A percentile compares a stretch with the other conserved stretches of the same genome.
phyloP scores from a whole-genome alignment of 2,888 invertebrate species.

The Cheilosia variabilis region DNA sequence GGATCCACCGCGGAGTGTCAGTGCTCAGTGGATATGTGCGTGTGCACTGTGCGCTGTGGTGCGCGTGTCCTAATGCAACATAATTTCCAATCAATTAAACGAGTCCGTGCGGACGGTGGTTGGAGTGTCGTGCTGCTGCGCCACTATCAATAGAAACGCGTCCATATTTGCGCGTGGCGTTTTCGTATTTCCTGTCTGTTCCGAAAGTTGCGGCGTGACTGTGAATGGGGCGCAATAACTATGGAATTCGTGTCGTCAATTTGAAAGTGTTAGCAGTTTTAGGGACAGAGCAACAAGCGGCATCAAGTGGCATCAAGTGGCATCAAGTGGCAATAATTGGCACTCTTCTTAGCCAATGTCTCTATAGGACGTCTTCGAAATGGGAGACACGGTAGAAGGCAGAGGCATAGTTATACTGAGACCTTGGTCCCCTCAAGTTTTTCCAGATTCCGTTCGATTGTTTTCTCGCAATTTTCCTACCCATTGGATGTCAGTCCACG shows the following conservation, averaged over 20 bases:
- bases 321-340: no score
- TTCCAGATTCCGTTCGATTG: no score
- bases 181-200: constrained; percentile 26
- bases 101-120: constrained; percentile 11
- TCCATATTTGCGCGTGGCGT: constrained; percentile 17
- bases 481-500: no score
- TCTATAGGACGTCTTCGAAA: no score
- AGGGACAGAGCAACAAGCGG: no score
- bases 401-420: no score
- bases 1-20: constrained; percentile 1
- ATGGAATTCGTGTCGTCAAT: constrained; percentile 44
- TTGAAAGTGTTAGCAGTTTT: not conserved
- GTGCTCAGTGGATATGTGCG: constrained; percentile 17
- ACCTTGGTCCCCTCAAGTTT: no score
- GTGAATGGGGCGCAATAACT: constrained; percentile 38
- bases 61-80: constrained; percentile 69
- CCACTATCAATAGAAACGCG: not conserved
- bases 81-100: constrained; percentile 69
- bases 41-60: constrained; percentile 22
- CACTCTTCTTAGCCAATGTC: no score
- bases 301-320: no score
- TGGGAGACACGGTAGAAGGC: no score
- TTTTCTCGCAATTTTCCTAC: no score
- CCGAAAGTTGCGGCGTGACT: constrained; percentile 12
- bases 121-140: constrained; percentile 25